Base-by-base conservation (phyloP, 1,140 invertebrate species). In the Cyclargus thomasi region DNA sequence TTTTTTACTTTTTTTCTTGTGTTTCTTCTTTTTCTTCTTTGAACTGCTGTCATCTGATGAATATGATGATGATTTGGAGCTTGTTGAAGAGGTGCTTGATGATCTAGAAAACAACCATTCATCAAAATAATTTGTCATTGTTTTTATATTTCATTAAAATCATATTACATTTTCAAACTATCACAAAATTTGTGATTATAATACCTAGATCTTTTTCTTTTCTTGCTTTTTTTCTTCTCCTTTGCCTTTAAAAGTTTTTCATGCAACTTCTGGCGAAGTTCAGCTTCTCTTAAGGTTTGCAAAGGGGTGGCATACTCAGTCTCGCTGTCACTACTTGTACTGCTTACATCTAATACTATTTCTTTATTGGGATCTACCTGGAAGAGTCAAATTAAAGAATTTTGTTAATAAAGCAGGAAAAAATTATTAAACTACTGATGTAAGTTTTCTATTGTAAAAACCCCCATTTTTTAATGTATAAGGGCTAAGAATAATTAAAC, bases 331-430 rank as follows among this genome's bases (percentile, higher is more conserved):
- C 97, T 98, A 65, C 97, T 98, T 16, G 98, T 99, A 77, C 97
- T 98, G 77, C 97, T 98, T 1, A 99, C 97, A 89, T 99, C 98
- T 67, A 99, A 86, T 1, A 99, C 95, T 73, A 98, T 96, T 81
- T 98, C 97, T 84, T 96, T 96, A 74, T 95, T 94, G 6, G 95
- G 95, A 80, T 96, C 95, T 20, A 96, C 93, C 92, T 95, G 70
- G 68, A 74, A 62, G 47, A 39, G 23, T 47, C 2, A 14, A 14
- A 47, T 47, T 2, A 29, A 4, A 8, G 29, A 29, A 4, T 29
- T 29, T 29, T 29, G 2, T 23, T 23, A 23, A 8, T 4, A 4
- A 29, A 29, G 29, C 8, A n/a, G n/a, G n/a, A 29, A 23, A 7
- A 0, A 29, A 29, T 5, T 29, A 29, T 29, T 29, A 8, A 29